Evolutionary conservation across 2,888 invertebrate genomes (phyloP), one percentile per base, ranked within the genome.

Genomic region (Archips crataeganus): DNA sequence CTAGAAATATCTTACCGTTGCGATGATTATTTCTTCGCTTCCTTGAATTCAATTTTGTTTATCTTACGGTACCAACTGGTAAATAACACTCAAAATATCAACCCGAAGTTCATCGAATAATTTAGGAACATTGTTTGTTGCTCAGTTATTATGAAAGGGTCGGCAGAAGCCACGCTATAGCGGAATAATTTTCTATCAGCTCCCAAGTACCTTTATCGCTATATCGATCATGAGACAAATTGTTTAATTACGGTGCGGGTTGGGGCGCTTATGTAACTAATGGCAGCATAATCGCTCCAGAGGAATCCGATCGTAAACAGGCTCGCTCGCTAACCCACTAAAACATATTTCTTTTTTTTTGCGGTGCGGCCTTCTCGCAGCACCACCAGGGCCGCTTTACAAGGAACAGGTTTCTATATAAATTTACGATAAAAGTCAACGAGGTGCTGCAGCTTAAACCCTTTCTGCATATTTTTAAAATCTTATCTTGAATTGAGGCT

Each of bases 261-360:
- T 82, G 82, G 79, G 77, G 81, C 85, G 85, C 87, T 92, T 92
- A 92, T 88, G 89, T 91, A 92, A 92, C 90, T 90, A 90, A 92
- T 90, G 90, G 89, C 85, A 82, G 90, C 87, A 89, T 91, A 91
- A 93, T 92, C 90, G 85, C 78, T 79, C 81, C 84, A 77, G 82
- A 85, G 89, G 90, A 91, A 91, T 91, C 87, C 87, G 90, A 91
- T 91, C 92, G 90, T 92, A 91, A 93, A 93, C 91, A 92, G 87
- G 89, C 91, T 92, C 85, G 91, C 91, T 94, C 85, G 91, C 91
- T 94, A 94, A 94, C 94, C 94, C 91, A 94, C 93, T 94, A 94
- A 94, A 94, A 93, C 90, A 92, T 92, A 94, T 93, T 93, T 93
- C 92, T 93, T 93, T 94, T 94, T 93, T 93, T 93, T 93, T 92